Evolutionary conservation across 1,140 invertebrate genomes (phyloP), one percentile per base, ranked within the genome.

Genomic region (Akabosia matsudoensis): DNA sequence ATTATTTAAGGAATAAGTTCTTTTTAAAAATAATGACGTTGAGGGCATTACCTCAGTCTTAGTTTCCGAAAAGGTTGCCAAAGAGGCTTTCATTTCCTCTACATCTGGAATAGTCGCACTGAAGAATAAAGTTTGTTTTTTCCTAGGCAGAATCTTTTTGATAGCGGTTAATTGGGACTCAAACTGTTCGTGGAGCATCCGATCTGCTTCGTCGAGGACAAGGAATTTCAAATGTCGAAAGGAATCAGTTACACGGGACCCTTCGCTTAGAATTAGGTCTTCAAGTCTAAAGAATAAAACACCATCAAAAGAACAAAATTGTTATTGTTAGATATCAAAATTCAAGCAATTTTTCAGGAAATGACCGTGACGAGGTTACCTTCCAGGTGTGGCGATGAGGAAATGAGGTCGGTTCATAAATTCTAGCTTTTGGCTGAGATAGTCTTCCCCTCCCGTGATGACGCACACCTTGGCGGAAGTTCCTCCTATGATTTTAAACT

Each of bases 51-150:
- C 70, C 70, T 45, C 37, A 22, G 34, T 34, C 3, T 18, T 13
- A 13, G 18, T 45, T 45, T 22, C 33, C 22, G 70, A 37, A 13
- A 72, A 37, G 16, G 34, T 51, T 13, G 4, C 18, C 13, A 72
- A 3, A 1, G 18, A 34, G 16, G 2, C 13, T 24, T 22, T 51
- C 70, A 72, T 72, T 26, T 3, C 37, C 34, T 72, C 31, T 13
- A 92, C 90, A 84, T 96, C 92, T 10, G 95, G 97, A 83, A 98
- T 95, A 18, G 97, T 99, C 0, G 97, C 97, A 75, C 96, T 98
- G 83, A 98, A 99, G 30, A 98, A 87, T 34, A 97, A 87, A 26
- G 92, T 96, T 83, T 95, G 93, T 80, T 92, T 88, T 61, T 91
- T 89, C 79, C 90, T 89, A 0, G 96, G 94, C 56, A 98, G 85